These are phyloP conservation scores for Drosophila infuscata DNA, from an alignment of 2,888 invertebrate species.

Conservation along the genomic window DNA sequence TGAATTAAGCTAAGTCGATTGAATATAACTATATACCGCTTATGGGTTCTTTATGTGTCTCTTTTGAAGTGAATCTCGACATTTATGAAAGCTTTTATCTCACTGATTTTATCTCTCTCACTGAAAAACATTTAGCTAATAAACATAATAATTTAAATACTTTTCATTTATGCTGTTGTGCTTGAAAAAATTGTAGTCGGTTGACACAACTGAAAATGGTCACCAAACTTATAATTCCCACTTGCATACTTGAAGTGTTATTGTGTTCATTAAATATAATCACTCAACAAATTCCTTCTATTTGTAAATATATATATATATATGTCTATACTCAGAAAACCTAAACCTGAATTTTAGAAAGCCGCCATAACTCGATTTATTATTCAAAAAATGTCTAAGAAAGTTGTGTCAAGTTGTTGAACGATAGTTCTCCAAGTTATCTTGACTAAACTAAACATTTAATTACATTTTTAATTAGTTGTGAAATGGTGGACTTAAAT, in stretches of 20 bases:
- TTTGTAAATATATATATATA: background rate
- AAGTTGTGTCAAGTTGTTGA: background rate
- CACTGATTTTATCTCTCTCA: background rate
- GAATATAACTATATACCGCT: constrained; percentile 30
- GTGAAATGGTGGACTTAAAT: background rate
- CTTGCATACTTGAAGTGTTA: too few relatives aligned
- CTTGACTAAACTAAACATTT: background rate
- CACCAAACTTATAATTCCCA: background rate
- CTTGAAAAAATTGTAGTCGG: background rate
- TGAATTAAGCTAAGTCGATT: constrained; percentile 39
- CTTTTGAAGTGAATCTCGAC: background rate
- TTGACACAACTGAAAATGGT: background rate
- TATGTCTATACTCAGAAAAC: background rate
- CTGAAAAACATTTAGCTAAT: background rate
- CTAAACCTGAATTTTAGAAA: background rate
- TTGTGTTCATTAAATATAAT: background rate
- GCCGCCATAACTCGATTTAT: background rate
- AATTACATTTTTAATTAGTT: background rate
- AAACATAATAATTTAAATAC: background rate
- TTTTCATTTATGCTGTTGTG: background rate
- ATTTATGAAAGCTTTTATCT: background rate
- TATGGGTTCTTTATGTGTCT: background rate
- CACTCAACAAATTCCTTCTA: too few relatives aligned
- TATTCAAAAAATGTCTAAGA: background rate
- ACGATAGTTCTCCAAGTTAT: background rate